Conservation (phyloP, 2,113 vertebrate species). For the Alosa alosa region DNA sequence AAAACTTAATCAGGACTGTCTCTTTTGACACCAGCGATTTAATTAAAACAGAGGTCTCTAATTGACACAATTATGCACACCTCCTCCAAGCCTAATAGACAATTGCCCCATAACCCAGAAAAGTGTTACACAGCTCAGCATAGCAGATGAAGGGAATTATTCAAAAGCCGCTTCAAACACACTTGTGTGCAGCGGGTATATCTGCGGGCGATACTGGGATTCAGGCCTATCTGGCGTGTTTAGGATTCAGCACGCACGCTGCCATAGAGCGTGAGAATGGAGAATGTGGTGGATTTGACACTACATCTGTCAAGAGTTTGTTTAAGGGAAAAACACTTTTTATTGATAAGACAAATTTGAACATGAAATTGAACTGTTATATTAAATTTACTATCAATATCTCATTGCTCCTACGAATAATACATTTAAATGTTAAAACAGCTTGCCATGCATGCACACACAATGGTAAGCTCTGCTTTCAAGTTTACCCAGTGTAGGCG, state of each 20-base stretch:
- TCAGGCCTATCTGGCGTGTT: background rate
- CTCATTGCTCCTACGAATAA: too few species aligned
- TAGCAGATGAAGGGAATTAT: slow-evolving; percentile 16
- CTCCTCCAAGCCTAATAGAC: slow-evolving; percentile 30
- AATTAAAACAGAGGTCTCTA: slow-evolving; percentile 42
- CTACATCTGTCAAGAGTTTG: background rate
- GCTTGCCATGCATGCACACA: too few species aligned
- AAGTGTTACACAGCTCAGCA: background rate
- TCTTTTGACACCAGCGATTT: slow-evolving; percentile 17
- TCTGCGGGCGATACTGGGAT: background rate
- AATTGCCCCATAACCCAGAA: slow-evolving; percentile 35
- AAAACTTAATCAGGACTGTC: slow-evolving; percentile 25
- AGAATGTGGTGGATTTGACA: background rate
- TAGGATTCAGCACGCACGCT: background rate
- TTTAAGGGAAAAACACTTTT: background rate
- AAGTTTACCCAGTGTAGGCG: too few species aligned
- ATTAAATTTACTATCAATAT: too few species aligned
- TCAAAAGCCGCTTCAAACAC: background rate
- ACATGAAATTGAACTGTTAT: too few species aligned
- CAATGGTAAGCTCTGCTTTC: too few species aligned
- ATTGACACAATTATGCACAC: slow-evolving; percentile 27
- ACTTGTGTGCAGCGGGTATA: background rate
- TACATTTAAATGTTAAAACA: too few species aligned
- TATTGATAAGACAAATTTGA: too few species aligned
- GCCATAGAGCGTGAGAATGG: background rate